Base-by-base conservation (phyloP, 2,888 invertebrate genomes). In the Hypena proboscidalis region DNA sequence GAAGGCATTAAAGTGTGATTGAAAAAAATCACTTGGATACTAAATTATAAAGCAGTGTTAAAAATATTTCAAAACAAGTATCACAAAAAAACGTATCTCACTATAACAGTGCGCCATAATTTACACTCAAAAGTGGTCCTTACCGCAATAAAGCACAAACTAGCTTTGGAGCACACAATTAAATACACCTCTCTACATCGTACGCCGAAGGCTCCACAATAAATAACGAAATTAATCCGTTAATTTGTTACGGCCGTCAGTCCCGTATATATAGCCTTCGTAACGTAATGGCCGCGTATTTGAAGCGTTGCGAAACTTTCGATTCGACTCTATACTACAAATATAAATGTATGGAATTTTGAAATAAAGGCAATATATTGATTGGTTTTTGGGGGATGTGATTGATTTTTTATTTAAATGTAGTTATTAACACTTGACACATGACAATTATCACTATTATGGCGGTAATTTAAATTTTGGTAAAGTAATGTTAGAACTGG, bases 221-320 rank as follows among this genome's bases (percentile, higher is more conserved):
- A 62, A 52, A 65, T 66, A 66, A 66, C 47, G 8, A 66, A 66
- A 62, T 54, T 54, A 66, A 66, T 66, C 51, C 51, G 58, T 48
- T 65, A 61, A 61, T 62, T 62, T 61, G 66, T 65, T 57, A 61
- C 66, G 48, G 20, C 23, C 43, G 62, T 61, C 66, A 58, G 40
- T 27, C 17, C 21, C 13, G 17, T 11, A 27, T 20, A 36, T 29
- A 32, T 6, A 29, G 38, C 30, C 26, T 27, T 8, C 14, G 9
- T 34, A 20, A n/a, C 21, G 7, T 23, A 14, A 8, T 11, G 8
- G 5, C 22, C 6, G 19, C 27, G 11, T 38, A 26, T 38, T 35
- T 39, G 6, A 22, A 35, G 30, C 32, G 22, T 4, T 31, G 26
- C 26, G 23, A 35, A 48, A 48, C 22, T 43, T 43, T 39, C 22